phyloP scores from a whole-genome alignment of 1,140 invertebrate genomes.

The Platorchestia sp. region DNA sequence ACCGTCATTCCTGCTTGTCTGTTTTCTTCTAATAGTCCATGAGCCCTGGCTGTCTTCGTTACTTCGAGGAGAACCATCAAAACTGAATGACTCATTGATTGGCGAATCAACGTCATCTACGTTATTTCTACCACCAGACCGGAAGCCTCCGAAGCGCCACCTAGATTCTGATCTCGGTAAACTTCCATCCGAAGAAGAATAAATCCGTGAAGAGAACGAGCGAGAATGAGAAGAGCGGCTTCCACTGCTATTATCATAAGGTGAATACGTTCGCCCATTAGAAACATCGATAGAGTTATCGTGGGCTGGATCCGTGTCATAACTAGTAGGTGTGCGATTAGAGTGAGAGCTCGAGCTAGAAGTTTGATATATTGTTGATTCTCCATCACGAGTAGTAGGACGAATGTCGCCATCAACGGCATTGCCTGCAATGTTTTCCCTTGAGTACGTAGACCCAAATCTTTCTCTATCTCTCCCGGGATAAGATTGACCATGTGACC shows the following conservation, averaged over 20 bases:
- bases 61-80: background rate
- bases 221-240: background rate
- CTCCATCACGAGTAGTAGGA: background rate
- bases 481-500: background rate
- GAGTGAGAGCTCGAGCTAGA: background rate
- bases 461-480: background rate
- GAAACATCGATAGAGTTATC: background rate
- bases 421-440: background rate
- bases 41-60: background rate
- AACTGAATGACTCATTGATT: background rate
- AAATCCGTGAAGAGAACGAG: background rate
- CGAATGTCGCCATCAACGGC: background rate
- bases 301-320: background rate
- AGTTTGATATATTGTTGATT: background rate
- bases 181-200: background rate
- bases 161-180: conserved; percentile 29
- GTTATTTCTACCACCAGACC: background rate
- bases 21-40: background rate
- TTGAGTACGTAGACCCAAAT: background rate
- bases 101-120: background rate
- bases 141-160: conserved; percentile 27
- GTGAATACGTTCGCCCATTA: conserved; percentile 17
- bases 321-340: background rate
- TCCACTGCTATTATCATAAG: background rate
- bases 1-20: background rate